Evolutionary conservation across 2,797 vertebrate species (phyloP), one percentile per base, ranked within the genome.

Genomic region (Tenualosa thibaudeaui): DNA sequence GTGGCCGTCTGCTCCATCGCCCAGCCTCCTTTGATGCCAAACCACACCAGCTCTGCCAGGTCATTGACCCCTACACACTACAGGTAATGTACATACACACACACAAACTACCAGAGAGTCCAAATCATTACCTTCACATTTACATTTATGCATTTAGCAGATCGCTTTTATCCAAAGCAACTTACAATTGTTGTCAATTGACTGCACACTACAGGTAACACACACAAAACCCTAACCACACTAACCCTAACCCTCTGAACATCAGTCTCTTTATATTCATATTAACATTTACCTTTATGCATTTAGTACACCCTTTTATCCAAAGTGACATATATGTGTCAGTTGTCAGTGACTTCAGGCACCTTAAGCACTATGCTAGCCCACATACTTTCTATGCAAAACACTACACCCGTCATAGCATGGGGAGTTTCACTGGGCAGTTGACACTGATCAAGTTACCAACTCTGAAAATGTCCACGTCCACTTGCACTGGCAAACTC

Each of bases 11-110:
- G 83, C 97, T 99, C 62, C 97, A 99, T 89, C 95, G 98, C 83
- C 97, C 98, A 0, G 96, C 97, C 82, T 97, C 98, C 83, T 99
- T 99, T 88, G 98, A 99, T 95, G 97, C 95, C 91, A 99, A 99
- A 92, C 96, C 97, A 94, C 97, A 99, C 93, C 98, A 97, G 94
- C 96, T 99, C 93, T 99, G 98, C 96, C 98, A 99, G 92, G 95
- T 98, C 91, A 94, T 99, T 89, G 97, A 99, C 95, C 97, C 97
- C 90, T 97, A 98, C 92, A 98, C 97, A 86, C 96, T 99, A 85
- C 98, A 99, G 98, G 98, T 99, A 94, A 9, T 17, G 1, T 37
- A 22, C 68, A 75, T 37, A 75, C 68, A 43, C 68, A 75, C 37
- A 43, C 37, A 71, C 65, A 71, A 12, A 68, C 60, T 24, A 5